phyloP scores from a whole-genome alignment of 2,113 vertebrate genomes.

The Camelus dromedarius region DNA sequence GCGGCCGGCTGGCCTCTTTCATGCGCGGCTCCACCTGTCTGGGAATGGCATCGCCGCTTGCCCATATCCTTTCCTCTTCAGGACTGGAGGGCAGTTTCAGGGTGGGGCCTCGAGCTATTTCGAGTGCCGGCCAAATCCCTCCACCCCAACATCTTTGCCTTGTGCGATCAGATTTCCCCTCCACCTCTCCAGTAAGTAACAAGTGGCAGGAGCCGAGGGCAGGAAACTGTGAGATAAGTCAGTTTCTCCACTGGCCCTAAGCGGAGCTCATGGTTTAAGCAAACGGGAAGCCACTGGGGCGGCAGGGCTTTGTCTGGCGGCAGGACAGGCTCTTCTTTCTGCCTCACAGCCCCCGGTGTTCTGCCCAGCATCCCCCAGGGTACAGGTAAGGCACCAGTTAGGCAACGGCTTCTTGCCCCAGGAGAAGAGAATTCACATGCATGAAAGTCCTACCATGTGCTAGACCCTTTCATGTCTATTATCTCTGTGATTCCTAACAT shows the following conservation, averaged over 20 bases:
- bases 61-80: slow-evolving; percentile 70
- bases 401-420: slow-evolving; percentile 22
- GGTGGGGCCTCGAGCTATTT: slow-evolving; percentile 72
- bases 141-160: slow-evolving; percentile 64
- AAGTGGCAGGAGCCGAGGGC: neutral
- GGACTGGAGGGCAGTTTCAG: slow-evolving; percentile 61
- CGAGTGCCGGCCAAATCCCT: slow-evolving; percentile 73
- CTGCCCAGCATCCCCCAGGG: neutral
- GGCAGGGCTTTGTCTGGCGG: neutral
- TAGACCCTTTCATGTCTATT: slow-evolving; percentile 31
- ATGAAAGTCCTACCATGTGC: neutral
- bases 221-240: slow-evolving; percentile 49
- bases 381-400: neutral
- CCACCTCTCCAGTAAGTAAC: slow-evolving; percentile 46
- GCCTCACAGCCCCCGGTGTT: neutral
- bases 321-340: slow-evolving; percentile 46
- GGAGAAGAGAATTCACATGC: slow-evolving; percentile 56
- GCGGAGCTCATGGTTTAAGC: neutral
- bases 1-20: slow-evolving; percentile 54
- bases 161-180: slow-evolving; percentile 73
- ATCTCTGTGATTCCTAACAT: slow-evolving; percentile 51
- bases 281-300: neutral
- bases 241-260: neutral
- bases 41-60: slow-evolving; percentile 57
- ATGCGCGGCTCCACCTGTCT: slow-evolving; percentile 73